Base-by-base conservation (phyloP, 2,113 vertebrate species). In the Indicator maculatus region DNA sequence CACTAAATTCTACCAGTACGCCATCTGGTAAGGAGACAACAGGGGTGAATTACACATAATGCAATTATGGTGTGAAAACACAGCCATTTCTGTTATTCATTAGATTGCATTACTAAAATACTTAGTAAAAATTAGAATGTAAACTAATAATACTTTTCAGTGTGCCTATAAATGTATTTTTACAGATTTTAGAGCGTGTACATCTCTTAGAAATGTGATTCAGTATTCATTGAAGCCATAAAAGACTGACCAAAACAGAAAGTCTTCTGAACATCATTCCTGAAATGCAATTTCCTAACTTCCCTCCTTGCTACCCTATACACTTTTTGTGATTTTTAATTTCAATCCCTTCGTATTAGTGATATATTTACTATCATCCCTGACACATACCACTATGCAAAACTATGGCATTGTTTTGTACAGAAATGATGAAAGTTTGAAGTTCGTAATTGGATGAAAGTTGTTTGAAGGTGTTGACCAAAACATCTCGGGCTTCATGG, bases 41-140 rank as follows among this genome's bases (percentile, higher is more conserved):
- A 71, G 61, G 89, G 85, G 82, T 95, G 91, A 93, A 88, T 93
- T 95, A 67, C 85, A 89, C 18, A 6, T 85, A 95, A 96, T 77
- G 72, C 79, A 93, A 83, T 96, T 97, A 83, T 28, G 76, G 75
- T 89, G 76, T 93, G 91, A 95, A 95, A 96, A 93, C 82, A 95
- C 72, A 88, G 60, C 33, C 23, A 0, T 83, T 88, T 85, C 52
- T 95, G 85, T 88, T 93, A 80, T 91, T 94, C 71, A 70, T 92
- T 94, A 89, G 89, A 63, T 76, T 82, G 63, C 85, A 50, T 23
- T 88, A 65, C 86, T 93, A 86, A 96, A 96, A 93, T 86, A 86
- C 73, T 95, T 94, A 85, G 82, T 21, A 92, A 93, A 80, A 85
- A 93, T 89, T 67, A 78, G 79, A 66, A 83, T 50, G 44, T 83